Evolutionary conservation across 1,140 invertebrate species (phyloP), one percentile per base, ranked within the genome.

Genomic region (Drosophila teissieri): DNA sequence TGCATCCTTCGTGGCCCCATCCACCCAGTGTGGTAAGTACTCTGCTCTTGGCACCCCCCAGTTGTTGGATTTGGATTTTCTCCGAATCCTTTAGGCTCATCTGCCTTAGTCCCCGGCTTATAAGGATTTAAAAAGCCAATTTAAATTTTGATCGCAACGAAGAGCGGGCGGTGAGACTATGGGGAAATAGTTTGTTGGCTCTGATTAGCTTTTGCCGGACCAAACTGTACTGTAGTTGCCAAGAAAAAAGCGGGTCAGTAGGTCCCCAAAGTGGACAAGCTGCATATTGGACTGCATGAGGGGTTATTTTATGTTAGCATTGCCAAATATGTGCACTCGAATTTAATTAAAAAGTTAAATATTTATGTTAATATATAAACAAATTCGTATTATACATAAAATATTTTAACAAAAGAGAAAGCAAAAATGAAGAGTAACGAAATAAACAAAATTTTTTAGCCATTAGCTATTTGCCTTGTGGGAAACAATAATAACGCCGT

Each of bases 161-260:
- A 42, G 17, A 19, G 58, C 2, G 11, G 31, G 15, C 0, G 4
- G 15, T n/a, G n/a, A 24, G n/a, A 40, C 37, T 14, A 52, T 12
- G n/a, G 39, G 39, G 7, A 5, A 51, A 24, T 42, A 44, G 24
- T 52, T 37, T 3, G n/a, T 37, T 31, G 34, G 37, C 46, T 34
- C 19, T 68, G 61, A 68, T 68, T 65, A 44, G 64, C 64, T 68
- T 65, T 19, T 40, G 46, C 17, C 22, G 15, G 37, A 44, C 27
- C 58, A 31, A 15, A 24, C 24, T 19, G 17, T 40, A 17, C 60
- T 60, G 60, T 42, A 24, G 27, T 36, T 48, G 68, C 24, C 48
- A 53, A 40, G 15, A 22, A 40, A 51, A n/a, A 60, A 73, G 39
- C 67, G 55, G 69, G 69, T 73, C 69, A 73, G 51, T 42, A 14